Percentiles rank a stretch among this genome's conserved stretches.
These are phyloP conservation scores for Coleophora flavipennella DNA, from an alignment of 2,888 invertebrate species.

Conservation along the genomic window DNA sequence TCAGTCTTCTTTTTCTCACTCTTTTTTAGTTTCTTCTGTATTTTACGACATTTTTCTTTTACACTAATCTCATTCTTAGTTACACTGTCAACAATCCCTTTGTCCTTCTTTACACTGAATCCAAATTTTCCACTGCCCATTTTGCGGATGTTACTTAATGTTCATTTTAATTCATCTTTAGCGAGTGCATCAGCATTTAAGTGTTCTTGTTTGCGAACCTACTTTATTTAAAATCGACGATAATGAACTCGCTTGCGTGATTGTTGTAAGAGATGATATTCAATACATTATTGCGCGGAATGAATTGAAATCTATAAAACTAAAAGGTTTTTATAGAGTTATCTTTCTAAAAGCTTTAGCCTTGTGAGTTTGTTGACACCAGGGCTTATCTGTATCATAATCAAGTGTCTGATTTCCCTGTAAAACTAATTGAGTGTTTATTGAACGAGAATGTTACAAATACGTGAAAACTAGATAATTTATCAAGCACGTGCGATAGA, in stretches of 20 bases:
- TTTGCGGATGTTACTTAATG: slow-evolving; percentile 38
- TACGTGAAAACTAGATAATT: slow-evolving; percentile 2
- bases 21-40: slow-evolving; percentile 66
- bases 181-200: slow-evolving; percentile 31
- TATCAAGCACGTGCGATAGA: no score
- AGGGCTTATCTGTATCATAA: slow-evolving; percentile 56
- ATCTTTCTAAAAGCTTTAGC: slow-evolving; percentile 54
- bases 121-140: slow-evolving; percentile 67
- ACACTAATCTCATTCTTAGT: slow-evolving; percentile 62
- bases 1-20: slow-evolving; percentile 68
- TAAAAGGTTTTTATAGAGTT: slow-evolving; percentile 68
- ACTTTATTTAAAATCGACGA: slow-evolving; percentile 31
- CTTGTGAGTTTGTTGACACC: slow-evolving; percentile 65
- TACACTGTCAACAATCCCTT: slow-evolving; percentile 41
- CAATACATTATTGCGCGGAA: slow-evolving; percentile 55
- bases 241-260: slow-evolving; percentile 39
- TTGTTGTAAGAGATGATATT: slow-evolving; percentile 61
- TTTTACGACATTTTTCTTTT: slow-evolving; percentile 60
- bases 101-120: slow-evolving; percentile 55
- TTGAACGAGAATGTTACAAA: slow-evolving; percentile 19
- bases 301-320: slow-evolving; percentile 58
- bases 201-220: slow-evolving; percentile 28
- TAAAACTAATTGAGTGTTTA: slow-evolving; percentile 29
- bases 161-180: slow-evolving; percentile 22
- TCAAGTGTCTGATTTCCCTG: slow-evolving; percentile 51